Evolutionary conservation across 2,113 vertebrate genomes (phyloP), one percentile per base, ranked within the genome.

Genomic region (Ctenomys sociabilis): DNA sequence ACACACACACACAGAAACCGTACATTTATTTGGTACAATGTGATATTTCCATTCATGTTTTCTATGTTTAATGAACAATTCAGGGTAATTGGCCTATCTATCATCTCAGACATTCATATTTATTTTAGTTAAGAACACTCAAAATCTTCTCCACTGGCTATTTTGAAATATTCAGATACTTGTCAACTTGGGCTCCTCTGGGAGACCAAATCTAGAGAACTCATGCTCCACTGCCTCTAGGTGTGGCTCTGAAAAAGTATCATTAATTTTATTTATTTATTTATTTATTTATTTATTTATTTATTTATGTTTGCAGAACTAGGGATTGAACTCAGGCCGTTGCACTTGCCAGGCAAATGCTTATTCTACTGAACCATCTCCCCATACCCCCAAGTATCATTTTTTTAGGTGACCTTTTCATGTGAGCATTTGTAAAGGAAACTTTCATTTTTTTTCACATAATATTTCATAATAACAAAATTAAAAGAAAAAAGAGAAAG

Each of bases 381-480:
- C n/a, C n/a, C n/a, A n/a, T n/a, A n/a, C n/a, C n/a, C n/a, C n/a
- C n/a, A n/a, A n/a, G n/a, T n/a, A n/a, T n/a, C n/a, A n/a, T n/a
- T n/a, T 73, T 35, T 59, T 81, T 88, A 61, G n/a, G 32, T 8
- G 87, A 26, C 28, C 35, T 43, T 87, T 19, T 83, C 73, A 95
- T 85, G 87, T 93, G 11, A 95, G 21, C 49, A 64, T 63, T 61
- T 86, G 88, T 72, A 90, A 90, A 95, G 64, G 32, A 95, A 85
- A 72, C 40, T 1, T 52, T 81, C 32, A 24, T 87, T 93, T 94
- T 91, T 45, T 52, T 49, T n/a, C 45, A 96, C 75, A 45, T 52
- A 93, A 82, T 57, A 45, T 45, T 95, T 96, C 40, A 77, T 57
- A 77, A 72, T 80, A 93, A 61, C 64, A 78, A 30, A 93, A 95